phyloP scores from a whole-genome alignment of 1,140 invertebrate genomes.

The Heliconius hewitsoni region DNA sequence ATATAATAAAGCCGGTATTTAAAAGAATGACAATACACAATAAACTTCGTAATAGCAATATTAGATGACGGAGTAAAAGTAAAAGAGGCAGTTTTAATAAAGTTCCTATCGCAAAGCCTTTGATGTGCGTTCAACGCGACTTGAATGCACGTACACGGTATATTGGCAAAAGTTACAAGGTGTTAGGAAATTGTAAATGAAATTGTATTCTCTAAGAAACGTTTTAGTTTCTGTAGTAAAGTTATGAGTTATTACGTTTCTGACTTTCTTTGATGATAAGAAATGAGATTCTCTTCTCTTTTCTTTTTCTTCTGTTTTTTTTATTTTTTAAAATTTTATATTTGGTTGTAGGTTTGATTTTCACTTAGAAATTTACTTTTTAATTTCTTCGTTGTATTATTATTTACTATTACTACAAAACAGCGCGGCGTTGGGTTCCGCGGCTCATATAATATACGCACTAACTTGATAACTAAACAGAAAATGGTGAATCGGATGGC shows the following conservation, averaged over 20 bases:
- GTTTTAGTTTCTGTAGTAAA: background rate
- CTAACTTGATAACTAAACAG: no score
- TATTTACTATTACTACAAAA: no score
- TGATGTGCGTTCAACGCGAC: conserved; percentile 22
- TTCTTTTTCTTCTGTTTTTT: no score
- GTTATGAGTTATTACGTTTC: background rate
- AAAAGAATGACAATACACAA: background rate
- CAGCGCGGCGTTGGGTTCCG: no score
- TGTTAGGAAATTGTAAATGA: conserved; percentile 14
- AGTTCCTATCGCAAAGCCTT: conserved; percentile 20
- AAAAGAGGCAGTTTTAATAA: conserved; percentile 19
- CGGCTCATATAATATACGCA: no score
- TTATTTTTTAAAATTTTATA: no score
- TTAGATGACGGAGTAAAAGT: conserved; percentile 9
- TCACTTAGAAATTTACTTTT: no score
- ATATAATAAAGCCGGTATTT: background rate
- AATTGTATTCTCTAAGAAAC: conserved; percentile 15
- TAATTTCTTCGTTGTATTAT: no score
- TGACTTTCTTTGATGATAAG: background rate
- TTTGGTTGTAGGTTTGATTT: no score
- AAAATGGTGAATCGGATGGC: no score
- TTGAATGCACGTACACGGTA: conserved; percentile 21
- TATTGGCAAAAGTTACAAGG: conserved; percentile 20
- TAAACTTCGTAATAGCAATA: background rate
- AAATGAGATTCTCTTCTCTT: background rate